phyloP scores from a whole-genome alignment of 2,888 invertebrate species.

The Habroteleia sp. region DNA sequence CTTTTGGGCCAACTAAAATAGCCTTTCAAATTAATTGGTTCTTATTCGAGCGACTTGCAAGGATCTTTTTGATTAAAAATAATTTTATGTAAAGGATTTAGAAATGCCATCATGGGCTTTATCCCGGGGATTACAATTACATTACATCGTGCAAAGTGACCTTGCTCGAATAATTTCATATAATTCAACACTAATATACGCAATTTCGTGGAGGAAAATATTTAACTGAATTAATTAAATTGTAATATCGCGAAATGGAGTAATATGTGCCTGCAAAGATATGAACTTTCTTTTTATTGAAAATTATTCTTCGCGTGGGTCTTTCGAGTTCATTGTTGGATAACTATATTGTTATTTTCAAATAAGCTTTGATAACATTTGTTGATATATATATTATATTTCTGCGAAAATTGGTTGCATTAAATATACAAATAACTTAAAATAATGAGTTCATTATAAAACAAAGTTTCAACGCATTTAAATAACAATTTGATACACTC shows the following conservation, averaged over 20 bases:
- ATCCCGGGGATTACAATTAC: conserved; percentile 24
- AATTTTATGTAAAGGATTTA: conserved; percentile 37
- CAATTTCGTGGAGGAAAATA: conserved; percentile 21
- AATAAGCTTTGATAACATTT: too few relatives aligned
- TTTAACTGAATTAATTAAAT: conserved; percentile 21
- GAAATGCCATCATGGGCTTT: conserved; percentile 1
- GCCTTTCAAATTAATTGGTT: conserved; percentile 47
- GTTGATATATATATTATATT: too few relatives aligned
- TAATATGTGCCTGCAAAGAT: too few relatives aligned
- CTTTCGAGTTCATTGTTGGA: too few relatives aligned
- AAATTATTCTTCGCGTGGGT: too few relatives aligned
- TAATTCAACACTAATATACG: conserved; percentile 10
- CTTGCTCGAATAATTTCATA: conserved; percentile 36
- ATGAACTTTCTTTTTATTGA: too few relatives aligned
- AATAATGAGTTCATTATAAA: too few relatives aligned
- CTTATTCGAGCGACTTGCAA: conserved; percentile 7
- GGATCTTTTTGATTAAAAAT: conserved; percentile 40
- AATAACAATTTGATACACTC: too few relatives aligned
- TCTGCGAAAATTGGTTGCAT: too few relatives aligned
- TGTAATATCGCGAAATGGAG: conserved; percentile 6
- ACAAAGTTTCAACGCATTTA: too few relatives aligned
- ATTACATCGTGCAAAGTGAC: conserved; percentile 25
- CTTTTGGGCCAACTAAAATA: conserved; percentile 8
- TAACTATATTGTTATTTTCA: too few relatives aligned
- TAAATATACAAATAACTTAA: too few relatives aligned